Base-by-base conservation (phyloP, 2,888 invertebrate species). In the Falcaria lacertinaria region DNA sequence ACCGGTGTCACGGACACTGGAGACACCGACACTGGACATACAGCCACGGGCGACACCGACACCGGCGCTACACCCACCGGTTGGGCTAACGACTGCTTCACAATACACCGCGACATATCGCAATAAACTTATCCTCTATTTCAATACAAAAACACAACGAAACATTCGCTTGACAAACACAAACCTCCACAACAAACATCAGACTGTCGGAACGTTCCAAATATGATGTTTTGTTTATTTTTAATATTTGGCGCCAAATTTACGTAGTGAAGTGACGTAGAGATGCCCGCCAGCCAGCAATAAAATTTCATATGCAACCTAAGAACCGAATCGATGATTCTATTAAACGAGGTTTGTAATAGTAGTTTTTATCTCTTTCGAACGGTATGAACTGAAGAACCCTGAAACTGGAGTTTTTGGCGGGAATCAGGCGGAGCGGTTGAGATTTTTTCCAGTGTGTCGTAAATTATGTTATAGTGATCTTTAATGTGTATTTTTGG, bases 221-320 rank as follows among this genome's bases (percentile, higher is more conserved):
- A 82, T 80, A 74, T 80, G 88, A 83, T 64, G 79, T 76, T 85
- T 83, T 84, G 77, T 87, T 88, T 87, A 87, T 88, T 87, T 89
- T 89, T 88, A 87, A 80, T 74, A 25, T 84, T 86, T 87, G 87
- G 85, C 85, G 87, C 83, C 80, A 80, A 74, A 69, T 81, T 74
- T 72, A 60, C 65, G 57, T 60, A 57, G 74, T 75, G 75, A n/a
- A 57, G 74, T 75, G 75, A 60, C 65, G 57, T 60, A 57, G 74
- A 74, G 75, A 79, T 73, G 76, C 59, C 72, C 48, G 65, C 68
- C 69, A 66, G 74, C 73, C 76, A 77, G 74, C 67, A 69, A 60
- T 69, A 65, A 59, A 54, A 61, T 70, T 65, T 55, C 67, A 55
- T 53, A 62, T 25, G 15, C 14, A 5, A 33, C 4, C 11, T 14